phyloP scores from a whole-genome alignment of 2,888 invertebrate species.

The Protonemura montana region DNA sequence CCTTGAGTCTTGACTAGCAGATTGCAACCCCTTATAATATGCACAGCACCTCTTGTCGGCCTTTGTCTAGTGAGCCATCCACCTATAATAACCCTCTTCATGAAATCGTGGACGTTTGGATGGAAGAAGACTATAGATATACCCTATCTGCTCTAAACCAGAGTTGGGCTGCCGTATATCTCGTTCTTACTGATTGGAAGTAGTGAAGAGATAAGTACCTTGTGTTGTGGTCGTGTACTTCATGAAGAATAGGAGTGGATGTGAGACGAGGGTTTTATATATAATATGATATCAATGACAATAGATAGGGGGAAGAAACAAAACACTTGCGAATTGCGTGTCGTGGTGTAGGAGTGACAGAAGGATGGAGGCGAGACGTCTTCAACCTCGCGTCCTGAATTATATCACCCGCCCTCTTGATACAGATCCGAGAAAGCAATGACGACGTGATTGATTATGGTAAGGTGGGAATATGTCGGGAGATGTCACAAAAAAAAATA shows the following conservation, averaged over 20 bases:
- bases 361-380: not conserved
- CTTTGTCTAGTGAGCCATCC: constrained; percentile 8
- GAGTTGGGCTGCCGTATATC: not conserved
- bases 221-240: constrained; percentile 10
- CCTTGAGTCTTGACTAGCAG: not conserved
- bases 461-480: not conserved
- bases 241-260: not conserved
- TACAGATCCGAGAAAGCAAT: not conserved
- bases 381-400: not conserved
- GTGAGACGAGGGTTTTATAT: constrained; percentile 2
- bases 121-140: not conserved
- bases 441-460: not conserved
- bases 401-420: not conserved
- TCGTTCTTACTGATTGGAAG: not conserved
- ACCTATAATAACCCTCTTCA: constrained; percentile 22
- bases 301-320: not conserved
- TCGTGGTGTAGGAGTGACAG: not conserved
- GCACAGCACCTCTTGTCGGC: not conserved
- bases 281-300: not conserved
- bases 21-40: not conserved
- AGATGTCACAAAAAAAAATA: not conserved
- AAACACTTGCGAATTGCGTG: not conserved
- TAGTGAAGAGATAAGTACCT: constrained; percentile 18
- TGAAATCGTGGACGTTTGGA: not conserved
- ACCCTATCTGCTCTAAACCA: not conserved